These are phyloP conservation scores for Temnothorax longispinosus DNA, from an alignment of 1,140 invertebrate species.

Conservation along the genomic window DNA sequence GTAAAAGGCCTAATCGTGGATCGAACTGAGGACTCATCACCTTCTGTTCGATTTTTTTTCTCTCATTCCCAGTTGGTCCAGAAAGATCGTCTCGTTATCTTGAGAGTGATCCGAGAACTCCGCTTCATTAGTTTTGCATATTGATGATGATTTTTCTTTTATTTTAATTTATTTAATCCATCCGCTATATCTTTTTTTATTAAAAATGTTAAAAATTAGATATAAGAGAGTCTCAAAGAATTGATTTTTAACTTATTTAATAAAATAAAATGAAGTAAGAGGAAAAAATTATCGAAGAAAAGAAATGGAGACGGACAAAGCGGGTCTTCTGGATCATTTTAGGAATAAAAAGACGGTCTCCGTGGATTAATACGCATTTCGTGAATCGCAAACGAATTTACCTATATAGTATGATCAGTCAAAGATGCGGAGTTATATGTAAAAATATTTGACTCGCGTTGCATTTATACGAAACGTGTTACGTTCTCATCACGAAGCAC, in stretches of 20 bases:
- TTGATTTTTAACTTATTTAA: neutral
- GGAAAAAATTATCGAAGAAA: constrained; percentile 29
- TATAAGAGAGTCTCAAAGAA: neutral
- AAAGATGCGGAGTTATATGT: neutral
- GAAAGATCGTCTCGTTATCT: constrained; percentile 29
- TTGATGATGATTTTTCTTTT: constrained; percentile 29
- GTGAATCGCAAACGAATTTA: neutral
- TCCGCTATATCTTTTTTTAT: too few relatives aligned
- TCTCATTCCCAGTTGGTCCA: constrained; percentile 50
- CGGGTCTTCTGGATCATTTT: constrained; percentile 48
- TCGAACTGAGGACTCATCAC: neutral
- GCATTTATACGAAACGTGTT: neutral
- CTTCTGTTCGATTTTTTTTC: neutral
- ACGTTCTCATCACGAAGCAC: neutral
- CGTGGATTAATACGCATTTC: constrained; percentile 44
- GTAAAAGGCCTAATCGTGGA: constrained; percentile 7
- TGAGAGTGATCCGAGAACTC: constrained; percentile 34
- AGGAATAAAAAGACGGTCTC: constrained; percentile 18
- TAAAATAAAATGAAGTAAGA: constrained; percentile 15
- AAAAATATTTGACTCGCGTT: neutral
- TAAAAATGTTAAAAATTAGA: constrained; percentile 3
- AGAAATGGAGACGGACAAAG: neutral
- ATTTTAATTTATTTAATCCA: neutral
- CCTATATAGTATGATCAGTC: neutral
- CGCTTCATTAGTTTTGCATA: constrained; percentile 1